Conservation (phyloP, 2,797 vertebrate species). For the Myotis findleyi region DNA sequence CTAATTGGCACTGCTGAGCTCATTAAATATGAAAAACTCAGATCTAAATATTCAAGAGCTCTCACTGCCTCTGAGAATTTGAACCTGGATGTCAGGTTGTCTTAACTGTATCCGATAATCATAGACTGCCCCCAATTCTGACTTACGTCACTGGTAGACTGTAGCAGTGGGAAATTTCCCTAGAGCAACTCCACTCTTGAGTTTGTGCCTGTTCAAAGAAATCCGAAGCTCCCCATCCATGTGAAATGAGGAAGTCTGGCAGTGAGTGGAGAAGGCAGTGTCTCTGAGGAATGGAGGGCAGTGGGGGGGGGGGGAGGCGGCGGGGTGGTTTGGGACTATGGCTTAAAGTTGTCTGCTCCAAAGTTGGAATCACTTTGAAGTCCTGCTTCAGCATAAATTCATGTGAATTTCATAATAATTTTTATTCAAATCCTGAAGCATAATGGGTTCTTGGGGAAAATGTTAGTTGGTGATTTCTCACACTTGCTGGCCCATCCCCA, state of each 20-base stretch:
- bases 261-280: neutral
- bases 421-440: slow-evolving; percentile 42
- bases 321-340: neutral
- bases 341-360: neutral
- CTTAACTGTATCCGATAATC: accelerated
- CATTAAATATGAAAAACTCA: neutral
- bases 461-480: neutral
- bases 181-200: neutral
- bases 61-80: neutral
- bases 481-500: neutral
- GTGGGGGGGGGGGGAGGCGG: neutral
- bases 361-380: slow-evolving; percentile 32
- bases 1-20: neutral
- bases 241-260: neutral
- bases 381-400: neutral
- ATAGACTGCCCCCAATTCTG: neutral
- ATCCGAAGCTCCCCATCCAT: neutral
- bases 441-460: neutral
- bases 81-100: neutral
- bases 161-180: neutral
- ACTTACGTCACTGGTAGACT: neutral
- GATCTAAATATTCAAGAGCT: slow-evolving; percentile 34
- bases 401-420: neutral
- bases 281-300: neutral
- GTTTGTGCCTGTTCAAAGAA: neutral